Conservation (phyloP, 2,113 vertebrate genomes). For the Oryzias woworae region DNA sequence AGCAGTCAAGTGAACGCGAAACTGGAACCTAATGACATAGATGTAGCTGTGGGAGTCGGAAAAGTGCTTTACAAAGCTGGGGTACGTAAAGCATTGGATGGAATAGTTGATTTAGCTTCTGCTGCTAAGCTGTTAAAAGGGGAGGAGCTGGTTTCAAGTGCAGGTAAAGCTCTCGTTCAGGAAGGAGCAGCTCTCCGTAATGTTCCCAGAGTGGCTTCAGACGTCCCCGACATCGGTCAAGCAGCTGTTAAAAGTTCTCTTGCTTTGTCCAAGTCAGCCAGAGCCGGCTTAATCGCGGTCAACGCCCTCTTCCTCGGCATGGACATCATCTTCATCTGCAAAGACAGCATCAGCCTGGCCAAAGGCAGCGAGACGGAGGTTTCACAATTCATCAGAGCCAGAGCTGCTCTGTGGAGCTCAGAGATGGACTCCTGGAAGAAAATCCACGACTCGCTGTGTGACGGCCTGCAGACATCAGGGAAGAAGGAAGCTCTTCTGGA, state of each 20-base stretch:
- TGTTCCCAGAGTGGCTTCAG: conserved; percentile 25
- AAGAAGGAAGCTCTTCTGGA: conserved; percentile 22
- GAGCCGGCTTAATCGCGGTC: not conserved
- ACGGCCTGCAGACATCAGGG: conserved; percentile 10
- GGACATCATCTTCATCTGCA: conserved; percentile 55
- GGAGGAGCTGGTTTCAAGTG: conserved; percentile 9
- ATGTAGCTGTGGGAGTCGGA: not conserved
- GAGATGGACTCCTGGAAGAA: conserved; percentile 42
- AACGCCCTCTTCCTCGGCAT: conserved; percentile 54
- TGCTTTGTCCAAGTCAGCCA: conserved; percentile 13
- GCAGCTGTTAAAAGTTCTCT: conserved; percentile 34
- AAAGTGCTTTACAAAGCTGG: not conserved
- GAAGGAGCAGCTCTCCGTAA: conserved; percentile 25
- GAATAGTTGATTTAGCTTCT: not conserved
- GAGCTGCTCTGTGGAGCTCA: conserved; percentile 44
- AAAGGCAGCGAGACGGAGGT: conserved; percentile 25
- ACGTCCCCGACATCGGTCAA: conserved; percentile 45
- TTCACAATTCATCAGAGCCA: conserved; percentile 51
- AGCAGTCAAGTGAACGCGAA: too few relatives aligned
- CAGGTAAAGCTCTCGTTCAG: conserved; percentile 10
- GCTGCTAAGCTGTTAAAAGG: not conserved
- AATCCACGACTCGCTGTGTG: conserved; percentile 3
- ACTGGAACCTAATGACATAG: too few relatives aligned
- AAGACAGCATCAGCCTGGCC: conserved; percentile 48
- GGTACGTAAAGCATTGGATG: too few relatives aligned